phyloP scores from a whole-genome alignment of 2,113 vertebrate genomes.

The Crocuta crocuta region DNA sequence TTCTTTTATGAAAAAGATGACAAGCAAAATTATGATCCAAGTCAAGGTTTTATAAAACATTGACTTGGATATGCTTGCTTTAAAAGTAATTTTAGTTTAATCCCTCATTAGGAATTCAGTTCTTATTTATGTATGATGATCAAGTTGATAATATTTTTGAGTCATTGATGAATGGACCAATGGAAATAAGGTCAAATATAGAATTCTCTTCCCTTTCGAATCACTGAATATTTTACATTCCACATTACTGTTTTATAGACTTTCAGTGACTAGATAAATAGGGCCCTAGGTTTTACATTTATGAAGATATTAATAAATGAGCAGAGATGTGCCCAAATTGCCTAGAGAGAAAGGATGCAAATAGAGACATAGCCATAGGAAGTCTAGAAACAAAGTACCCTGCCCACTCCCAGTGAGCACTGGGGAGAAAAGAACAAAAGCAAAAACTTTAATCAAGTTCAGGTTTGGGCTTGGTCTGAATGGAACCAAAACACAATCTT shows the following conservation, averaged over 20 bases:
- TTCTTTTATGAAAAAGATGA: conserved; percentile 85
- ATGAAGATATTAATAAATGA: conserved; percentile 78
- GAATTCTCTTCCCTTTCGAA: conserved; percentile 78
- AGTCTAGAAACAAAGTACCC: not conserved
- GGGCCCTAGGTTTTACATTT: conserved; percentile 65
- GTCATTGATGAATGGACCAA: conserved; percentile 69
- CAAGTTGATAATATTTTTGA: conserved; percentile 79
- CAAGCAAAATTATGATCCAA: conserved; percentile 82
- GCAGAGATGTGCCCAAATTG: conserved; percentile 52
- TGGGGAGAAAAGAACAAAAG: not conserved
- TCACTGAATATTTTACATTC: conserved; percentile 76
- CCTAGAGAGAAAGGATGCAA: conserved; percentile 40
- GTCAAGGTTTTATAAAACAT: conserved; percentile 85
- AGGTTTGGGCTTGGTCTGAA: not conserved
- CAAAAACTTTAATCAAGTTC: not conserved
- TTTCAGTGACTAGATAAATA: conserved; percentile 78
- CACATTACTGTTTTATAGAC: conserved; percentile 79
- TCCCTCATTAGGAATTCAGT: conserved; percentile 82
- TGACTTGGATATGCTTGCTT: conserved; percentile 81
- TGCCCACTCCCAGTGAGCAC: fast-evolving
- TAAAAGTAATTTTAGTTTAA: conserved; percentile 86
- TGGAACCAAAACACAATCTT: not conserved
- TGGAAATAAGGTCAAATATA: conserved; percentile 84
- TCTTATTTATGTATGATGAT: conserved; percentile 78
- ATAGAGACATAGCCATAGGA: not conserved